Evolutionary conservation across 2,888 invertebrate genomes (phyloP).

Genomic region (Clanis bilineata): DNA sequence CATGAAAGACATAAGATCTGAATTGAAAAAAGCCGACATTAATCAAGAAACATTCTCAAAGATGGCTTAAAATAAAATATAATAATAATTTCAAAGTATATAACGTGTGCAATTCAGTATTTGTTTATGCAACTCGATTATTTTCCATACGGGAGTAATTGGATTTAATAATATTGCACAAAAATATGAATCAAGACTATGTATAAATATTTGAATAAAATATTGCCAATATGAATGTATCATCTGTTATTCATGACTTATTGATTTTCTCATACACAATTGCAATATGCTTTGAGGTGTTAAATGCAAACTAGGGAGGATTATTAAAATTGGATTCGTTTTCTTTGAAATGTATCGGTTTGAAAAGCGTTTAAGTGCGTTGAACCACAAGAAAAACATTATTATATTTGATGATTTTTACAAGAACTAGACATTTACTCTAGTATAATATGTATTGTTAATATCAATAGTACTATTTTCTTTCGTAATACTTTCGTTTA

Average conservation of each 20-base stretch:
- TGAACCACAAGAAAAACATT: background rate
- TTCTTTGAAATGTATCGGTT: background rate
- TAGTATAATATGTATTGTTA: too few relatives aligned
- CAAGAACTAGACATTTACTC: too few relatives aligned
- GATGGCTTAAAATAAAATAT: too few relatives aligned
- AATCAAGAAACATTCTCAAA: too few relatives aligned
- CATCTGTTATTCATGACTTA: conserved; percentile 7
- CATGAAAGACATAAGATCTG: too few relatives aligned
- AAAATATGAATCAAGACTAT: conserved; percentile 5
- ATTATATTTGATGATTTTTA: too few relatives aligned
- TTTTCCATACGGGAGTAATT: background rate
- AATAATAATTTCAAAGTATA: too few relatives aligned
- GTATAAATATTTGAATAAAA: conserved; percentile 8
- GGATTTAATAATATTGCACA: conserved; percentile 1
- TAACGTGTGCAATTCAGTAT: too few relatives aligned
- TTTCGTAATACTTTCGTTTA: too few relatives aligned
- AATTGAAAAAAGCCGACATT: too few relatives aligned
- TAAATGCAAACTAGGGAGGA: background rate
- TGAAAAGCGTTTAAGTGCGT: too few relatives aligned
- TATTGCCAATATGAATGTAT: background rate
- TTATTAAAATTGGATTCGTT: background rate
- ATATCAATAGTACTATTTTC: too few relatives aligned
- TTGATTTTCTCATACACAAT: conserved; percentile 9
- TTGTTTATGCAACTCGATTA: background rate
- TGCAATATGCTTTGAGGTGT: conserved; percentile 1